Evolutionary conservation across 2,888 invertebrate genomes (phyloP).

Genomic region (Napeogenes inachia): DNA sequence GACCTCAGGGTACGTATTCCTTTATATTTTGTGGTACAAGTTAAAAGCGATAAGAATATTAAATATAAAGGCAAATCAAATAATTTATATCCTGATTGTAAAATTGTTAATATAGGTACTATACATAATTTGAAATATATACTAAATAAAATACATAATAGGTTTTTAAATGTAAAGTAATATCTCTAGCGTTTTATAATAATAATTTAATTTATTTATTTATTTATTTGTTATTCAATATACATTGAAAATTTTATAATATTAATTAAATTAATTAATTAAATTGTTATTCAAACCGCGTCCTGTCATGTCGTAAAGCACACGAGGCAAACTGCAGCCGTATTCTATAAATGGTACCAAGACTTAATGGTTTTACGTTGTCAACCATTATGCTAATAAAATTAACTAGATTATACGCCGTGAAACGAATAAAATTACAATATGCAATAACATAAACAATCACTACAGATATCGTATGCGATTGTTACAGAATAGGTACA

Average conservation of each 20-base stretch:
- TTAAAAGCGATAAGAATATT: conserved; percentile 10
- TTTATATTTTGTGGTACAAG: conserved; percentile 20
- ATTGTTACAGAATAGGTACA: conserved; percentile 9
- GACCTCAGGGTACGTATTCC: conserved; percentile 38
- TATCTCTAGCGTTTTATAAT: too few species aligned
- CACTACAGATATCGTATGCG: conserved; percentile 20
- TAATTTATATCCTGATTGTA: too few species aligned
- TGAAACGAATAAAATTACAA: conserved; percentile 38
- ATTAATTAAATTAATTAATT: background rate
- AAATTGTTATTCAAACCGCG: background rate
- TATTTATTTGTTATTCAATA: too few species aligned
- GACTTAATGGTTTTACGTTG: conserved; percentile 44
- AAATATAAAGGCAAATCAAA: too few species aligned
- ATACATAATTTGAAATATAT: too few species aligned
- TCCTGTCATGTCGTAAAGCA: conserved; percentile 1
- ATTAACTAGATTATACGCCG: conserved; percentile 38
- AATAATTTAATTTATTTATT: too few species aligned
- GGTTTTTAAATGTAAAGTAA: too few species aligned
- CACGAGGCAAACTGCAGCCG: conserved; percentile 24
- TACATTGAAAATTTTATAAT: background rate
- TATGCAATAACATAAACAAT: conserved; percentile 28
- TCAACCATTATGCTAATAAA: conserved; percentile 48
- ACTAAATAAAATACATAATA: too few species aligned
- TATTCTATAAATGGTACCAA: conserved; percentile 30
- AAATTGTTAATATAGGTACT: too few species aligned